phyloP scores from a whole-genome alignment of 2,113 vertebrate species.

The Corydoras maculifer region DNA sequence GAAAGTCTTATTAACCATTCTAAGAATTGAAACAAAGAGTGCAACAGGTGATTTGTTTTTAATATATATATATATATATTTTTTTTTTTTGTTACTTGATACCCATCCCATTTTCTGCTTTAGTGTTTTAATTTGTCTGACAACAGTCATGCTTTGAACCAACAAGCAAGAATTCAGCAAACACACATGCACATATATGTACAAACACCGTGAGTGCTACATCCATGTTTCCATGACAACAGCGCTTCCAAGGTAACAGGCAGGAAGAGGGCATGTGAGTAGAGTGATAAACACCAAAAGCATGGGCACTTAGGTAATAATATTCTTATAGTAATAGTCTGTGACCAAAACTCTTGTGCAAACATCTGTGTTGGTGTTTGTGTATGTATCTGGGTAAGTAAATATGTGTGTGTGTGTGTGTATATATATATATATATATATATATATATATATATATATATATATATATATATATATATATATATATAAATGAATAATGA shows the following conservation, averaged over 20 bases:
- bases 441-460: background rate
- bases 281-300: constrained; percentile 64
- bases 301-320: constrained; percentile 45
- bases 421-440: background rate
- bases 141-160: constrained; percentile 16
- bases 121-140: constrained; percentile 38
- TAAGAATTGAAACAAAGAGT: background rate
- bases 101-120: constrained; percentile 1
- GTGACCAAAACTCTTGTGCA: constrained; percentile 2
- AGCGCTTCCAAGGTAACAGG: constrained; percentile 68
- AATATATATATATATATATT: background rate
- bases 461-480: background rate
- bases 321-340: constrained; percentile 11
- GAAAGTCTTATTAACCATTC: background rate
- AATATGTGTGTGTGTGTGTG: background rate
- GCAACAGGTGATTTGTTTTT: constrained; percentile 30
- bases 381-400: background rate
- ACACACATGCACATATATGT: constrained; percentile 16
- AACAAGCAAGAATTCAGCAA: constrained; percentile 19
- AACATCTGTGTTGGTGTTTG: too few species aligned
- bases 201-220: constrained; percentile 53
- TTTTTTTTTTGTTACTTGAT: background rate
- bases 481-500: background rate
- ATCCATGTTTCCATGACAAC: constrained; percentile 68
- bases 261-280: constrained; percentile 63